Base-by-base conservation (phyloP, 2,113 vertebrate genomes). In the Zapus hudsonius region DNA sequence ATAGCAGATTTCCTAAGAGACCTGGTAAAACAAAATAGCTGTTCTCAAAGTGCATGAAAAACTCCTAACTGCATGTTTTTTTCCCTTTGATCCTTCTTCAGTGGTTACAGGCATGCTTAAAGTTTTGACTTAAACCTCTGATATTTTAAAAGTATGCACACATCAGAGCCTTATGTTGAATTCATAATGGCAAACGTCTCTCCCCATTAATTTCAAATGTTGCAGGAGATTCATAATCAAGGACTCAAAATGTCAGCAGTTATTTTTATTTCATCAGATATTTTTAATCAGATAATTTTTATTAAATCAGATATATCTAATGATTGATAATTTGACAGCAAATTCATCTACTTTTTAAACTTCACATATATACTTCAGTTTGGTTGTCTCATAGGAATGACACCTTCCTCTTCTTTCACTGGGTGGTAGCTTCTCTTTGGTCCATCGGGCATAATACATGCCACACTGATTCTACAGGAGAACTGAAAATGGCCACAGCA, bases 41-140 rank as follows among this genome's bases (percentile, higher is more conserved):
- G 7, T 40, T 36, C 81, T 94, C 94, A 64, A 94, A 79, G 61
- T 57, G 38, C 44, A 55, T 67, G 78, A 64, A 66, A 86, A 76
- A 57, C 25, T 75, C 76, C 80, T 69, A 17, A n/a, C 70, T 69
- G 36, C 36, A 80, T n/a, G 70, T 94, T 83, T 33, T 33, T 5
- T n/a, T 42, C 76, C 12, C 23, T 92, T 88, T 78, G 44, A 67
- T 90, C 52, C 15, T 52, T 93, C 40, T 72, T 75, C 61, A 75
- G 19, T 75, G 8, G 89, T 91, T 94, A 75, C 87, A 92, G 89
- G 82, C 91, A 84, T 83, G 63, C 42, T 40, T 88, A 74, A 67
- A 76, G 61, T 57, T 89, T 73, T 94, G 23, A 69, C 27, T 36
- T 91, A 52, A 75, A 44, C 3, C 10, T 40, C 15, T 81, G 38